Percentiles rank a stretch among this genome's conserved stretches.
Evolutionary conservation across 2,797 vertebrate genomes (phyloP).

Genomic region (Molossus alvarezi): DNA sequence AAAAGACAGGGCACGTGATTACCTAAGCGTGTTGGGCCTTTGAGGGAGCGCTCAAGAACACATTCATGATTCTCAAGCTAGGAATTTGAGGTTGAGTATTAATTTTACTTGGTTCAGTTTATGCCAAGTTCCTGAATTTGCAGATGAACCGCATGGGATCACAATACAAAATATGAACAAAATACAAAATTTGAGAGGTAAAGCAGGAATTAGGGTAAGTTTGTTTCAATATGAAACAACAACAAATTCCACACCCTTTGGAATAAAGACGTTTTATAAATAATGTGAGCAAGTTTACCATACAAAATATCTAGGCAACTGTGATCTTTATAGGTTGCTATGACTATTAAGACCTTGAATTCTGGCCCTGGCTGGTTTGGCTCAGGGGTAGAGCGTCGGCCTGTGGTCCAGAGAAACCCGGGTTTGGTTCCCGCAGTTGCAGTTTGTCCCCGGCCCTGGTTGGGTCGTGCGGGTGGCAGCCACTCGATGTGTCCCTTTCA

Average conservation of each 20-base stretch:
- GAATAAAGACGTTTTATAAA: neutral
- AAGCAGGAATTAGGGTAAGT: neutral
- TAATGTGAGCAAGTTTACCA: neutral
- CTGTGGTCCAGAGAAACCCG: too few species aligned
- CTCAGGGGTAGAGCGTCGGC: too few species aligned
- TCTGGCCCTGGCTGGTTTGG: neutral
- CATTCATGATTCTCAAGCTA: slow-evolving; percentile 82
- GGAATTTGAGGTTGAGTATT: slow-evolving; percentile 69
- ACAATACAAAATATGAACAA: neutral
- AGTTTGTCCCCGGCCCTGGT: too few species aligned
- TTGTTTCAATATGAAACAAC: neutral
- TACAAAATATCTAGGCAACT: neutral
- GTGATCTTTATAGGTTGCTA: neutral
- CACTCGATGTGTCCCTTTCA: too few species aligned
- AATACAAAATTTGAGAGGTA: neutral
- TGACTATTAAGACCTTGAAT: neutral
- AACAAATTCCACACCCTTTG: neutral
- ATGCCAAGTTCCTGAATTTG: slow-evolving; percentile 48
- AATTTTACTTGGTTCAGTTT: slow-evolving; percentile 71
- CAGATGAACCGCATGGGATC: neutral
- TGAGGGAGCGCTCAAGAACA: slow-evolving; percentile 81
- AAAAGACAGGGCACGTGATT: slow-evolving; percentile 81
- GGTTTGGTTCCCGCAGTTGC: too few species aligned
- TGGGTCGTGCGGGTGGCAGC: too few species aligned
- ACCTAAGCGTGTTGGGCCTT: slow-evolving; percentile 80